Conservation (phyloP, 2,113 vertebrate genomes). For the Pelmatolapia mariae region DNA sequence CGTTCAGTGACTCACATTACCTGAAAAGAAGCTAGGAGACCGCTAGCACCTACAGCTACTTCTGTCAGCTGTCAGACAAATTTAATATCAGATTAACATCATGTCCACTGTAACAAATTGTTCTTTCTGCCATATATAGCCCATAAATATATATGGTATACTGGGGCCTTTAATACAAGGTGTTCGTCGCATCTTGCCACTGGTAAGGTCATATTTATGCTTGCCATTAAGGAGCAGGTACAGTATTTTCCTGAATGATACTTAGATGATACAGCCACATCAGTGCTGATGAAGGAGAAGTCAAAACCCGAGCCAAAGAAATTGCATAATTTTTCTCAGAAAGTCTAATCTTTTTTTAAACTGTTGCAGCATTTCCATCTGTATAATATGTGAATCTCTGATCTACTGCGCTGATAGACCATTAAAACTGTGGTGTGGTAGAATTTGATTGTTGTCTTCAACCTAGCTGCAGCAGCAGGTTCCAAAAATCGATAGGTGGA, state of each 20-base stretch:
- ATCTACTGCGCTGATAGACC: background rate
- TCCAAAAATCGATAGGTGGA: background rate
- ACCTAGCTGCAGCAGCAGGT: background rate
- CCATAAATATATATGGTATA: background rate
- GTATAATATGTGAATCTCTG: background rate
- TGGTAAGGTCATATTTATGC: background rate
- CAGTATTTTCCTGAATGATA: background rate
- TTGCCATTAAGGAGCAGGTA: background rate
- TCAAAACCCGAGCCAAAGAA: background rate
- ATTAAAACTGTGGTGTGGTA: background rate
- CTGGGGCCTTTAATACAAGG: background rate
- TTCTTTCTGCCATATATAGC: background rate
- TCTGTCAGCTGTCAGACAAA: no score
- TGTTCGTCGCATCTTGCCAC: accelerated
- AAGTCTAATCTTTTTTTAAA: background rate
- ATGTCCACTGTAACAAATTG: background rate
- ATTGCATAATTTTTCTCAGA: background rate
- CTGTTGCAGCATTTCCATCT: background rate
- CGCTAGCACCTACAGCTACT: no score
- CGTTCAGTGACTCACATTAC: no score
- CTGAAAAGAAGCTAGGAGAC: no score
- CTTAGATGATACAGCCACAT: background rate
- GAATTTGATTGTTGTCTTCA: background rate
- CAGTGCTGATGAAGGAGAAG: background rate
- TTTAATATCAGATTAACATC: background rate